Conservation (phyloP, 2,888 invertebrate species). For the Trichopria drosophilae region DNA sequence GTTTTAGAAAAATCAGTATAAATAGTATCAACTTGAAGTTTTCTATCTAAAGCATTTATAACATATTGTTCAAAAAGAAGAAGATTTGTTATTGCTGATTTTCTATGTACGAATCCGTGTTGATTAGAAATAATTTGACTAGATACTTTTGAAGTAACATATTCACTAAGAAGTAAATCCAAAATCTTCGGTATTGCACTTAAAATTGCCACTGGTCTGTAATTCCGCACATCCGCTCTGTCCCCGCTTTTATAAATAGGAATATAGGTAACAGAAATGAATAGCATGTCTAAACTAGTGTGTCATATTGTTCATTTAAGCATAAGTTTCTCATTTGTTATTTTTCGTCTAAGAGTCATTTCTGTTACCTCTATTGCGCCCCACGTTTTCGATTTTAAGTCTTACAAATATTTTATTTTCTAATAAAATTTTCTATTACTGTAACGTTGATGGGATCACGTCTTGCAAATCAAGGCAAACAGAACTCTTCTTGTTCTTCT, state of each 20-base stretch:
- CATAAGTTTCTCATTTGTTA: too few species aligned
- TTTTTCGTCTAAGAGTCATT: too few species aligned
- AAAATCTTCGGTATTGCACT: background rate
- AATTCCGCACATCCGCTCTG: conserved; percentile 16
- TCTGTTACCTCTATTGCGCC: too few species aligned
- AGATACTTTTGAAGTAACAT: background rate
- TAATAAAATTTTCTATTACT: too few species aligned
- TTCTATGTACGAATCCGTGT: background rate
- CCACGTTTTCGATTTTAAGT: too few species aligned
- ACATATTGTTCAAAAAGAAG: background rate
- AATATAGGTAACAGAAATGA: too few species aligned
- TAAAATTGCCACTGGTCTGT: conserved; percentile 23
- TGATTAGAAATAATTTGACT: background rate
- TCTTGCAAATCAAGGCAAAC: too few species aligned
- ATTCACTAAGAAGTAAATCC: background rate
- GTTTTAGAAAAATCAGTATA: conserved; percentile 1
- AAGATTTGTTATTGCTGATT: background rate
- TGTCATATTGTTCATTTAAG: too few species aligned
- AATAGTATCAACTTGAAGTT: conserved; percentile 1
- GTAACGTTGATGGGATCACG: too few species aligned
- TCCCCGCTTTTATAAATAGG: conserved; percentile 16
- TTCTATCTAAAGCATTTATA: background rate
- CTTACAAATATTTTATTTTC: too few species aligned
- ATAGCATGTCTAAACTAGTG: too few species aligned
- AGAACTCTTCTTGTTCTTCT: too few species aligned